A percentile compares a stretch with the other conserved stretches of the same genome.
Conservation (phyloP, 2,797 vertebrate genomes). For the Aphelocoma californica region DNA sequence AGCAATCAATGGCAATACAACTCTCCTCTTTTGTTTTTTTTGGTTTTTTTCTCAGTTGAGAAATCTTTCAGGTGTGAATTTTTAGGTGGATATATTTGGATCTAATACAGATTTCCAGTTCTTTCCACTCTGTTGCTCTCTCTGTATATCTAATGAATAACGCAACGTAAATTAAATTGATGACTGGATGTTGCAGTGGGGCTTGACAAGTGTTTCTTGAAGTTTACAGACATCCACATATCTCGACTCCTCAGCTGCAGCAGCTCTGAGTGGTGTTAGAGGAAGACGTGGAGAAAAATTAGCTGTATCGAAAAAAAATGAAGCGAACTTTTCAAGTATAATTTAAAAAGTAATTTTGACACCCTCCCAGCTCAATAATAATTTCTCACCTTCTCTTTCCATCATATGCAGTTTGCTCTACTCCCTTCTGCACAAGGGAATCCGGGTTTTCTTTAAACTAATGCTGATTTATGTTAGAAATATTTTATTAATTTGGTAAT, state of each 20-base stretch:
- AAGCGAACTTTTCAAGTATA: background rate
- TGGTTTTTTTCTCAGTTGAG: background rate
- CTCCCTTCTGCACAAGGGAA: background rate
- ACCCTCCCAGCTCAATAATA: background rate
- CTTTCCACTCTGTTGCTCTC: background rate
- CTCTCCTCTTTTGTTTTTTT: background rate
- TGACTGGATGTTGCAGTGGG: background rate
- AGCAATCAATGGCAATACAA: background rate
- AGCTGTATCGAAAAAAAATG: background rate
- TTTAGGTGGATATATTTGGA: background rate
- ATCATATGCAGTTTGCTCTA: background rate
- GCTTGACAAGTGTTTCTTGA: background rate
- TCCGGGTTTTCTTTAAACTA: background rate
- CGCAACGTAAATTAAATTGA: background rate
- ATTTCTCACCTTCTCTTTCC: background rate
- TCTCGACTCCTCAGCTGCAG: background rate
- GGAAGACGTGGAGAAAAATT: background rate
- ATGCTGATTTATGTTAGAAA: constrained; percentile 49
- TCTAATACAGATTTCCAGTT: background rate
- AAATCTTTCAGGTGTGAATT: background rate
- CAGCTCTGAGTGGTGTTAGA: background rate
- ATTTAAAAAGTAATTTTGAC: background rate
- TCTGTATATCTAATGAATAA: background rate
- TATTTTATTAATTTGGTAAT: constrained; percentile 57
- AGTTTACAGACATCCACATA: background rate